phyloP scores from a whole-genome alignment of 2,797 vertebrate species.

The Lagodon rhomboides region DNA sequence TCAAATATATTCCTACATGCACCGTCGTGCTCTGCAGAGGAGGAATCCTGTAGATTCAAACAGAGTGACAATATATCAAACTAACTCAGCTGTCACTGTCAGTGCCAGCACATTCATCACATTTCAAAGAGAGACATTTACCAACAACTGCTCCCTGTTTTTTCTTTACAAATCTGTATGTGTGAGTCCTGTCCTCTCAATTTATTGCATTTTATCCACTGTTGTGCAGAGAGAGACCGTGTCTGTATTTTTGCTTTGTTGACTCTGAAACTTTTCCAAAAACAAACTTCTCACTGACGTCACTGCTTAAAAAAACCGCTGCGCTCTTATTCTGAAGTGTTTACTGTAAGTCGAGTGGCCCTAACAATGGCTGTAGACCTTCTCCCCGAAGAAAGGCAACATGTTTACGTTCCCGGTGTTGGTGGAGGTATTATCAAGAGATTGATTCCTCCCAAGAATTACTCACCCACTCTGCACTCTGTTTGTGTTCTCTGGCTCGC shows the following conservation, averaged over 20 bases:
- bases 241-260: background rate
- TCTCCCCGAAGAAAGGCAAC: background rate
- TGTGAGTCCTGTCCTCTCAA: background rate
- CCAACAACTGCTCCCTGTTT: background rate
- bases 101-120: constrained; percentile 25
- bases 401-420: constrained; percentile 15
- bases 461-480: background rate
- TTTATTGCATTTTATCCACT: background rate
- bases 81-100: constrained; percentile 19
- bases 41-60: constrained; percentile 10
- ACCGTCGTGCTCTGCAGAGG: background rate
- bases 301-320: accelerated
- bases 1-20: constrained; percentile 22
- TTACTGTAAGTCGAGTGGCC: background rate
- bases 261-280: constrained; percentile 17
- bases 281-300: background rate
- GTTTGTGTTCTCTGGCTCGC: constrained; percentile 18
- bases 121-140: constrained; percentile 13
- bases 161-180: background rate
- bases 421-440: constrained; percentile 18
- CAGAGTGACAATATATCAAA: constrained; percentile 25
- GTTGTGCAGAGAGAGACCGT: background rate
- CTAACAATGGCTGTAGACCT: constrained; percentile 2
- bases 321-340: constrained; percentile 7
- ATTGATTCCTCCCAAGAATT: constrained; percentile 9